These are phyloP conservation scores for Mus minutoides DNA, from an alignment of 2,797 vertebrate genomes.

Conservation along the genomic window DNA sequence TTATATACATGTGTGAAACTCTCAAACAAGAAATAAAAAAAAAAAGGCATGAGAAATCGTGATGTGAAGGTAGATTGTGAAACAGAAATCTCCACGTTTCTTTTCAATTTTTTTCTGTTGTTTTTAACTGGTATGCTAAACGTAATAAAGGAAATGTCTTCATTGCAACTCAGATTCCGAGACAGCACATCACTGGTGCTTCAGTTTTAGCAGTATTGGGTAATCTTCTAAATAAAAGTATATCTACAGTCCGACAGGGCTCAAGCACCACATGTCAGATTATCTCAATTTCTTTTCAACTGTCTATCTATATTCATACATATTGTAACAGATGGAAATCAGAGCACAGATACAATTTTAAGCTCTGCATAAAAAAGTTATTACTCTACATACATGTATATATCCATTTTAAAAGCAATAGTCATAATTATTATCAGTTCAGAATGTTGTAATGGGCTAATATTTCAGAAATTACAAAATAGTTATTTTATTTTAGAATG, in stretches of 20 bases:
- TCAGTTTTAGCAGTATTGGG: slow-evolving; percentile 47
- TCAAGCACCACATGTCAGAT: slow-evolving; percentile 54
- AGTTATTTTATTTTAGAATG: slow-evolving; percentile 25
- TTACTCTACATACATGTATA: neutral
- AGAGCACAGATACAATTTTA: slow-evolving; percentile 65
- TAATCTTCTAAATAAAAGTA: slow-evolving; percentile 58
- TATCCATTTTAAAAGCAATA: slow-evolving; percentile 40
- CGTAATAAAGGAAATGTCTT: slow-evolving; percentile 48
- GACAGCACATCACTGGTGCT: neutral
- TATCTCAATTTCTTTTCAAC: slow-evolving; percentile 53
- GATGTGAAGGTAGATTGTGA: slow-evolving; percentile 49
- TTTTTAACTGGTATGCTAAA: slow-evolving; percentile 19
- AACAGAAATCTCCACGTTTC: slow-evolving; percentile 14
- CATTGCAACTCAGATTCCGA: slow-evolving; percentile 49
- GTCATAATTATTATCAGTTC: slow-evolving; percentile 63
- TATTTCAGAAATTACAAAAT: slow-evolving; percentile 43
- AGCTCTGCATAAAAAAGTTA: slow-evolving; percentile 38
- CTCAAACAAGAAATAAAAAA: neutral
- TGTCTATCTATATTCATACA: slow-evolving; percentile 28
- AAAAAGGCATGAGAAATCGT: slow-evolving; percentile 24
- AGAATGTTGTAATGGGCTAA: slow-evolving; percentile 19
- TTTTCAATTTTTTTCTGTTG: slow-evolving; percentile 30
- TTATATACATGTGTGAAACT: neutral
- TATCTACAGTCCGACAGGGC: neutral
- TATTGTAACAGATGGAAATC: slow-evolving; percentile 62